Evolutionary conservation across 1,140 invertebrate species (phyloP).

Genomic region (Aricia agestis): DNA sequence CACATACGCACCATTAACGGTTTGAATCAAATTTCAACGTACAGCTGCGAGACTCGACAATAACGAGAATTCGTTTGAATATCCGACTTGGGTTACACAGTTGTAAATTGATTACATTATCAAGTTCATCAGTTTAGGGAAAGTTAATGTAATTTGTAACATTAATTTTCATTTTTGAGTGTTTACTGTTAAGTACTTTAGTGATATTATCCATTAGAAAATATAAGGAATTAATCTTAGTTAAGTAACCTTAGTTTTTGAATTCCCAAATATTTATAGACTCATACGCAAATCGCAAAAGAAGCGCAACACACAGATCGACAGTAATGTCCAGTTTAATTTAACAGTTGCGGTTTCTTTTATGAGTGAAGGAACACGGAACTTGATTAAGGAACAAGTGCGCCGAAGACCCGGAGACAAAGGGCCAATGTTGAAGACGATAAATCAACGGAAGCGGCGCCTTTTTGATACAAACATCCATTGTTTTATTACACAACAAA

Average conservation of each 20-base stretch:
- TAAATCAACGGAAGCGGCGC: slow-evolving; percentile 58
- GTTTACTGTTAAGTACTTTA: too few relatives aligned
- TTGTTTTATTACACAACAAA: slow-evolving; percentile 45
- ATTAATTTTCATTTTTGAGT: not conserved
- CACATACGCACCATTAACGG: slow-evolving; percentile 60
- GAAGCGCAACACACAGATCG: too few relatives aligned
- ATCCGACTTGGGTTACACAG: slow-evolving; percentile 8
- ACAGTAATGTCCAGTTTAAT: not conserved
- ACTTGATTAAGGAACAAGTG: slow-evolving; percentile 46
- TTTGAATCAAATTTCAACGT: slow-evolving; percentile 63
- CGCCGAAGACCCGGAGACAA: slow-evolving; percentile 43
- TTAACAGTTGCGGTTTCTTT: not conserved
- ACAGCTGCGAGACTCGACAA: slow-evolving; percentile 55
- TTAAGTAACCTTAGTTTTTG: too few relatives aligned
- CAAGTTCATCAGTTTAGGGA: not conserved
- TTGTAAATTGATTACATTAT: slow-evolving; percentile 4
- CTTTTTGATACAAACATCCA: slow-evolving; percentile 50
- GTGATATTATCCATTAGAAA: too few relatives aligned
- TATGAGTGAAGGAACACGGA: slow-evolving; percentile 20
- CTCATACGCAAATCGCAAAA: too few relatives aligned
- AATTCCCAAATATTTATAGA: too few relatives aligned
- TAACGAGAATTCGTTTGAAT: slow-evolving; percentile 26
- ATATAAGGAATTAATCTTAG: too few relatives aligned
- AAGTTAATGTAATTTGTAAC: not conserved
- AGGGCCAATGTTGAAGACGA: slow-evolving; percentile 46